A percentile compares a stretch with the other conserved stretches of the same genome.
Conservation (phyloP, 2,888 invertebrate genomes). For the Chymomyza amoena region DNA sequence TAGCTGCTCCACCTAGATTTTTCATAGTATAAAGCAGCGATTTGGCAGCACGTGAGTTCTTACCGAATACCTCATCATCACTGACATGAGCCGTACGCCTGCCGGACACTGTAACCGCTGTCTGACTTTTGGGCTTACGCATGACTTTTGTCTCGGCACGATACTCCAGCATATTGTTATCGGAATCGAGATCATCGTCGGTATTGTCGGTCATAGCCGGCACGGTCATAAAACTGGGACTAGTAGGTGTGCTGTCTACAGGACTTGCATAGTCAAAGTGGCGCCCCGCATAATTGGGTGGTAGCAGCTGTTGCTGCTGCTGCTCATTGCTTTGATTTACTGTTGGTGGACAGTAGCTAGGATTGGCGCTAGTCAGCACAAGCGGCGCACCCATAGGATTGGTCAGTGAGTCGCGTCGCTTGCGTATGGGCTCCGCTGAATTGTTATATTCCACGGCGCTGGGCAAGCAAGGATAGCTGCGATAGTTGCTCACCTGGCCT, state of each 20-base stretch:
- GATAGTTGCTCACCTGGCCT: slow-evolving; percentile 49
- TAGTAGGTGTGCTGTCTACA: slow-evolving; percentile 53
- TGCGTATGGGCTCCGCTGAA: slow-evolving; percentile 74
- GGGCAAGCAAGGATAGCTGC: slow-evolving; percentile 79
- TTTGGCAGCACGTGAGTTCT: slow-evolving; percentile 80
- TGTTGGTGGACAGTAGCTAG: slow-evolving; percentile 38
- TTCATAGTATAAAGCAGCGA: slow-evolving; percentile 81
- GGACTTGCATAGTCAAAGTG: slow-evolving; percentile 64
- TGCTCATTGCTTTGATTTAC: background rate
- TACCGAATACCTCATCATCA: slow-evolving; percentile 79
- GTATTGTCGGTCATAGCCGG: slow-evolving; percentile 61
- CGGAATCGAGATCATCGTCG: slow-evolving; percentile 77
- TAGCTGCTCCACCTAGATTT: slow-evolving; percentile 74
- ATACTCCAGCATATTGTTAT: slow-evolving; percentile 81
- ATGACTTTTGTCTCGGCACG: slow-evolving; percentile 86
- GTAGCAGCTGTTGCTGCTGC: slow-evolving; percentile 39
- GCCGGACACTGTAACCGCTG: slow-evolving; percentile 82
- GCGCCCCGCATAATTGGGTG: slow-evolving; percentile 19
- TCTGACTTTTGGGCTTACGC: slow-evolving; percentile 86
- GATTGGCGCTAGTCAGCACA: slow-evolving; percentile 73
- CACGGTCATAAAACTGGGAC: slow-evolving; percentile 66
- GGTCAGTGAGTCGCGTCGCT: slow-evolving; percentile 67
- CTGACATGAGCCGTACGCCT: slow-evolving; percentile 73
- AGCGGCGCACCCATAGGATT: slow-evolving; percentile 77
- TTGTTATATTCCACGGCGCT: slow-evolving; percentile 78